Base-by-base conservation (phyloP, 2,888 invertebrate species). In the Leptinotarsa tumamoca region DNA sequence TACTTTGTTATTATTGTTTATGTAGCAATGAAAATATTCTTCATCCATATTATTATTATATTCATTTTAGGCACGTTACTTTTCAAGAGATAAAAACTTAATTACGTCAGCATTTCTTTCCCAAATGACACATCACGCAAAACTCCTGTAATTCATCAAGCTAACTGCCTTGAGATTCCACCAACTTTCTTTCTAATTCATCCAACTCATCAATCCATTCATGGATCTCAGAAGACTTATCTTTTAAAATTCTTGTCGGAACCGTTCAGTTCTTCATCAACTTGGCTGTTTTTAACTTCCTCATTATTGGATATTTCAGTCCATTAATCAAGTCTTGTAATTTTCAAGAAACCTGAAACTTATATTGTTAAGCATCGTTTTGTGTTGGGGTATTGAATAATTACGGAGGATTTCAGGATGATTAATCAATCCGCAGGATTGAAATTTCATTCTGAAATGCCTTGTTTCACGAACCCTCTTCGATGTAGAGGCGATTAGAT, bases 301-400 rank as follows among this genome's bases (percentile, higher is more conserved):
- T 70, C 71, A 74, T 74, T 74, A 74, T 74, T 70, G 71, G 74
- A 54, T 71, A 27, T 58, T 27, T 67, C 27, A 61, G 54, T 54
- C 69, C 78, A 78, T 78, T 75, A 78, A 78, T 78, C 73, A 78
- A 67, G 63, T 74, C 67, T 33, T 56, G 52, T 73, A 78, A 78
- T 75, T 75, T 75, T 75, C 73, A 68, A 72, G 78, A 71, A 78
- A 78, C 73, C 78, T 71, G 68, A 78, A 72, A 75, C 78, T 72
- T 71, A 73, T 50, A 75, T 75, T 78, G 78, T 78, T 75, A 70
- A 75, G 71, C 73, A 68, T 72, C 75, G 71, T 73, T 75, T 71
- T 63, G 71, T 68, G 69, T 66, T 63, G 72, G 69, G 71, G 68
- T 71, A 73, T 67, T 69, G 71, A 75, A 75, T 69, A 66, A 73